phyloP scores from a whole-genome alignment of 2,888 invertebrate species.

The Leptopilina drosophilae region DNA sequence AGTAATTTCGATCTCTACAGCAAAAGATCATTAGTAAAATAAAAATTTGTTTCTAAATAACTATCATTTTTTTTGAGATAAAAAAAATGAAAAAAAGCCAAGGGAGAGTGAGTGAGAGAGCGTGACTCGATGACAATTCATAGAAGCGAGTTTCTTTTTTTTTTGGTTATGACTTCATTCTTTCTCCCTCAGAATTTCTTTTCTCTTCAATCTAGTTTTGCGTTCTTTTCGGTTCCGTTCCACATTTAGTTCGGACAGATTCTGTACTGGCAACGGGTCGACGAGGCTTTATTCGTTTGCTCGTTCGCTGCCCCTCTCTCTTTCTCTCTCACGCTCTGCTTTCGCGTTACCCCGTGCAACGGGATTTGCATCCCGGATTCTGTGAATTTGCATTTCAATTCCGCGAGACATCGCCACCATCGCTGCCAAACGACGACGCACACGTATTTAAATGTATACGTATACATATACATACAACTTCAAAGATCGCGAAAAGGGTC shows the following conservation, averaged over 20 bases:
- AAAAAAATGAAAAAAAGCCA: too few species aligned
- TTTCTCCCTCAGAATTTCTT: slow-evolving; percentile 44
- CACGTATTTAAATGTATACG: slow-evolving; percentile 64
- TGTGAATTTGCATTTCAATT: slow-evolving; percentile 76
- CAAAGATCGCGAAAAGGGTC: slow-evolving; percentile 51
- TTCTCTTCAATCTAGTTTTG: slow-evolving; percentile 46
- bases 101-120: too few species aligned
- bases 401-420: slow-evolving; percentile 70
- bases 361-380: slow-evolving; percentile 76
- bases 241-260: slow-evolving; percentile 50
- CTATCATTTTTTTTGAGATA: too few species aligned
- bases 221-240: slow-evolving; percentile 63
- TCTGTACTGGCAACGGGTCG: slow-evolving; percentile 47
- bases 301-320: slow-evolving; percentile 46
- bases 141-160: slow-evolving; percentile 50
- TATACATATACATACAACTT: slow-evolving; percentile 60
- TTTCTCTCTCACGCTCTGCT: slow-evolving; percentile 41
- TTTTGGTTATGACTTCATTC: slow-evolving; percentile 59
- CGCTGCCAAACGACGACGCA: slow-evolving; percentile 73
- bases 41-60: too few species aligned
- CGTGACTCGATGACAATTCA: not conserved
- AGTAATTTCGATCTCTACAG: too few species aligned
- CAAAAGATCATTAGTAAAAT: too few species aligned
- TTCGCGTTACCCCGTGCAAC: slow-evolving; percentile 63
- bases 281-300: slow-evolving; percentile 54